Conservation (phyloP, 2,888 invertebrate genomes). For the Lithophane semibrunnea region DNA sequence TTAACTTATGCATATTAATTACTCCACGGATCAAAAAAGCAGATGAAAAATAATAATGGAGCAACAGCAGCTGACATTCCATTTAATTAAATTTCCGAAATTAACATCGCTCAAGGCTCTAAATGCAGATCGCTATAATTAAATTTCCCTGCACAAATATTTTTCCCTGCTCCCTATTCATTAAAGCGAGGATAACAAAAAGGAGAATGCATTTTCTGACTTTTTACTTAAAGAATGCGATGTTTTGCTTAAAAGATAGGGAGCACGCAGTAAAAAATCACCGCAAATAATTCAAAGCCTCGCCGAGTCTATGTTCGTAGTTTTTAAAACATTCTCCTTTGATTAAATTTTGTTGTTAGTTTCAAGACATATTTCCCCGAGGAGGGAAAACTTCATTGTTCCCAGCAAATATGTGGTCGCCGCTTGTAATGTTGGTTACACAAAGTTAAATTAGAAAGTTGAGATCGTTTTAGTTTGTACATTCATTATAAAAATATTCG, state of each 20-base stretch:
- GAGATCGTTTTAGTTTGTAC: conserved; percentile 52
- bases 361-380: conserved; percentile 66
- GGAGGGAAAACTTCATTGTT: conserved; percentile 64
- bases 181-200: conserved; percentile 41
- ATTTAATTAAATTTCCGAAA: too few relatives aligned
- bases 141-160: conserved; percentile 57
- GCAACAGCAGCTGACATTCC: too few relatives aligned
- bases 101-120: too few relatives aligned
- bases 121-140: conserved; percentile 44
- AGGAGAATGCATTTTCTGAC: conserved; percentile 53
- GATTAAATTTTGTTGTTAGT: conserved; percentile 66
- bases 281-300: conserved; percentile 59
- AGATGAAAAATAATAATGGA: too few relatives aligned
- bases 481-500: conserved; percentile 60
- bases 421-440: conserved; percentile 65
- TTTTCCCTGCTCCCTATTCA: conserved; percentile 40
- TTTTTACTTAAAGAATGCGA: conserved; percentile 46
- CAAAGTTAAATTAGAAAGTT: conserved; percentile 68
- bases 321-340: conserved; percentile 62
- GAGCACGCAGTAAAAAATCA: conserved; percentile 54
- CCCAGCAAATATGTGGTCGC: conserved; percentile 66
- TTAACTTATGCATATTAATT: too few relatives aligned
- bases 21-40: too few relatives aligned
- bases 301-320: conserved; percentile 51
- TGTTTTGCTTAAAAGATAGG: conserved; percentile 38